A percentile compares a stretch with the other conserved stretches of the same genome.
Evolutionary conservation across 2,888 invertebrate species (phyloP).

Genomic region (Yponomeuta cagnagella): DNA sequence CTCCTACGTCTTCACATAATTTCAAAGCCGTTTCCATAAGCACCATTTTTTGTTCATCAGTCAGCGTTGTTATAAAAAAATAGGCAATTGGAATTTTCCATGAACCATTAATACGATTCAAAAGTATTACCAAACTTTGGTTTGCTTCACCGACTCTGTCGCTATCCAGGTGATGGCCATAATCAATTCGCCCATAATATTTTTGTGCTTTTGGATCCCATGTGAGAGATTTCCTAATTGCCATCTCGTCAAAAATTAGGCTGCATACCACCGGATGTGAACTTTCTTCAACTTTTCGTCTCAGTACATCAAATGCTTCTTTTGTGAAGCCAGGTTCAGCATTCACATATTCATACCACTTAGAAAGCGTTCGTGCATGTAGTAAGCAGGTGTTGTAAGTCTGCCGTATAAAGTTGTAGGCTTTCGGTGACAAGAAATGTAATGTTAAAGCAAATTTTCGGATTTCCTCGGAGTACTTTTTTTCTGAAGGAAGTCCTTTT

Average conservation of each 20-base stretch:
- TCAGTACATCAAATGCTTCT: slow-evolving; percentile 16
- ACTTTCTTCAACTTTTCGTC: slow-evolving; percentile 10
- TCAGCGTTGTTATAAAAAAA: too few relatives aligned
- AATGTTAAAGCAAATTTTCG: slow-evolving; percentile 16
- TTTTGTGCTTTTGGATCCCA: slow-evolving; percentile 16
- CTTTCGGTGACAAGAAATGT: slow-evolving; percentile 15
- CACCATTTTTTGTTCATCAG: too few relatives aligned
- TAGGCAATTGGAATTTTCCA: too few relatives aligned
- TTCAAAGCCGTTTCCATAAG: too few relatives aligned
- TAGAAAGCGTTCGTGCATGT: slow-evolving; percentile 11
- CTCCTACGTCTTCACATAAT: too few relatives aligned
- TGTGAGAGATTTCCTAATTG: slow-evolving; percentile 11
- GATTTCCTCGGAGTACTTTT: slow-evolving; percentile 16
- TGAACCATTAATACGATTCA: too few relatives aligned
- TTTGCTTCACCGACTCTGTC: slow-evolving; percentile 11
- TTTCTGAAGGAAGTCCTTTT: slow-evolving; percentile 14
- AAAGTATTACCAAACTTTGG: slow-evolving; percentile 11
- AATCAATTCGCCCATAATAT: slow-evolving; percentile 10
- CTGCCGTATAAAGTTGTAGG: slow-evolving; percentile 14
- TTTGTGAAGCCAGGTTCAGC: slow-evolving; percentile 17
- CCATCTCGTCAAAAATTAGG: slow-evolving; percentile 4
- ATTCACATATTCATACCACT: slow-evolving; percentile 12
- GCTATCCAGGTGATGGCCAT: slow-evolving; percentile 5
- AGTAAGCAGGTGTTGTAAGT: slow-evolving; percentile 17
- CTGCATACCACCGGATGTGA: background rate